Evolutionary conservation across 2,113 vertebrate genomes (phyloP), one percentile per base, ranked within the genome.

Genomic region (Telmatochromis sp.): DNA sequence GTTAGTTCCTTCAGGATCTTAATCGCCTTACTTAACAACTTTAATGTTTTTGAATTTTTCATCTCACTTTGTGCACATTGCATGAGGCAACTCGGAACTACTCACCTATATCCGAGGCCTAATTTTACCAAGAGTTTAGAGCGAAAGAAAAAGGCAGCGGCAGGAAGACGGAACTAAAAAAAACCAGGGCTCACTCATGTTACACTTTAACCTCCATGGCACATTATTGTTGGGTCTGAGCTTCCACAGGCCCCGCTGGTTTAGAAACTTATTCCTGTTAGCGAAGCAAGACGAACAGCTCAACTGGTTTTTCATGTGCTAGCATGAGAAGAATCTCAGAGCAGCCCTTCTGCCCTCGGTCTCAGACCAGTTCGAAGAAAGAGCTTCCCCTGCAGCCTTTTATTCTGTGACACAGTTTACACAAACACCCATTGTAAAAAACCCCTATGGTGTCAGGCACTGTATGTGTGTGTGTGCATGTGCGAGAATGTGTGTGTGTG

Each of bases 201-300:
- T 26, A 37, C 58, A 80, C 80, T 86, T 86, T 89, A 91, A 58
- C 91, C 89, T 94, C 85, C 9, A 35, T 49, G n/a, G 78, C 78
- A 49, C 81, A 88, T 89, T 92, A 60, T 10, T 33, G 3, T 60
- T 60, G 1, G 28, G 57, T 60, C 57, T 60, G 57, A 10, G 28
- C 57, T 60, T 60, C 15, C 57, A 60, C 57, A 60, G 28, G 28
- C 5, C 57, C 57, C 2, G 3, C 57, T 60, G 28, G 28, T 60
- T 6, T 60, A 60, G 2, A 4, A 33, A 60, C 57, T 1, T 60
- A 60, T 60, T 60, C 15, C 28, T 33, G 9, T 33, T 60, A 60
- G 15, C 9, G 2, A 60, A 60, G 28, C 57, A 60, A 60, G 57
- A 60, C 28, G 2, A 33, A 60, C 28, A 33, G 57, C 57, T 60